Base-by-base conservation (phyloP, 2,888 invertebrate genomes). In the Lobophora halterata region DNA sequence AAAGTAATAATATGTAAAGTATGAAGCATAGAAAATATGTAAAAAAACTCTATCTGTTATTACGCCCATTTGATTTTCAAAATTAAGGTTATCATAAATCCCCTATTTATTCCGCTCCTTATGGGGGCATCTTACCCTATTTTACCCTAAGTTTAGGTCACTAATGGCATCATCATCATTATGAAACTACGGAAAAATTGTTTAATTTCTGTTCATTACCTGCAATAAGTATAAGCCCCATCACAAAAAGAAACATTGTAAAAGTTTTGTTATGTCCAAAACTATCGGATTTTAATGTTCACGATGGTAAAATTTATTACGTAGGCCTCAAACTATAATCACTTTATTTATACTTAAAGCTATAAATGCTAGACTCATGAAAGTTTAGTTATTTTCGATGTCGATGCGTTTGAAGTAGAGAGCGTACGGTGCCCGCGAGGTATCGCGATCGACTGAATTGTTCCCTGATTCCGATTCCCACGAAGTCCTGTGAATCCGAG, bases 361-460 rank as follows among this genome's bases (percentile, higher is more conserved):
- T 33, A 23, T 11, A 5, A 8, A 3, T 20, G 8, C 0, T 5
- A 30, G 5, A 12, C 3, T 24, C 3, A 6, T 26, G 10, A 9
- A 32, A 32, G 27, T 34, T 34, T n/a, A 5, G 11, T 20, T 21
- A 13, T 13, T 25, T 25, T 30, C 36, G 36, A 19, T 25, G 24
- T 20, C 7, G 26, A 20, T 13, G 20, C 21, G 20, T 10, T 30
- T 24, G 11, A 31, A 20, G 19, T 32, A 10, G 6, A 18, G 28
- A 27, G 33, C 36, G 45, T 39, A 21, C 25, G 20, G n/a, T 8
- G 9, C 6, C 39, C 39, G 25, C 31, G 39, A 36, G 35, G 20
- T 11, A 21, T 28, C 39, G 25, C 36, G 45, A 39, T 32, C 24
- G 36, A 45, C 45, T 45, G 39, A 21, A 12, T 12, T 17, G 25